Evolutionary conservation across 2,797 vertebrate species (phyloP).

Genomic region (Sciurus vulgaris): DNA sequence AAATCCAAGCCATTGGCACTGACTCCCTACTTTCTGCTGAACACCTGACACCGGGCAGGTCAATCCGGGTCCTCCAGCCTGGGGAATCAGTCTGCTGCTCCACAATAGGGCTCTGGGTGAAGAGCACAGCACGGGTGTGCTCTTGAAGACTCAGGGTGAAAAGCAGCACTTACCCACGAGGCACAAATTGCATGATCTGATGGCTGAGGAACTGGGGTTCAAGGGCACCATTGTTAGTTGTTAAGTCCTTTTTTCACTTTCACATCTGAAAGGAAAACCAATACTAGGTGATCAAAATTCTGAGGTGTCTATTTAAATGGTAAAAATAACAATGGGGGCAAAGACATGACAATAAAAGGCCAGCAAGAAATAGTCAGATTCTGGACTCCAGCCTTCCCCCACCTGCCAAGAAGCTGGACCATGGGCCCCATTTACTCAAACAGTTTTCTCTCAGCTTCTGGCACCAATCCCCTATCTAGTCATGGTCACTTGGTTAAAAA

Average conservation of each 20-base stretch:
- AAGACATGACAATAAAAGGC: neutral
- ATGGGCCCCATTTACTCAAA: fast-evolving
- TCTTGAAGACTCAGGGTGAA: fast-evolving
- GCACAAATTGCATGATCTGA: slow-evolving; percentile 52
- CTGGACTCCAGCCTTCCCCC: neutral
- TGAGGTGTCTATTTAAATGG: neutral
- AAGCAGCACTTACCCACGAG: slow-evolving; percentile 81
- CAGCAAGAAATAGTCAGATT: neutral
- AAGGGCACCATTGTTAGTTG: slow-evolving; percentile 41
- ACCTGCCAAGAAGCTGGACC: neutral
- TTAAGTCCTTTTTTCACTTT: slow-evolving; percentile 48
- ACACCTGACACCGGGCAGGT: neutral
- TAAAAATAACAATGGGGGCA: no score
- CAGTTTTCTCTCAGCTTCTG: neutral
- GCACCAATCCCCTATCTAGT: no score
- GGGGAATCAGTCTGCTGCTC: neutral
- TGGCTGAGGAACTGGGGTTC: neutral
- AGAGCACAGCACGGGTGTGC: neutral
- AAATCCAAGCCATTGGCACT: neutral
- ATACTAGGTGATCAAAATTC: neutral
- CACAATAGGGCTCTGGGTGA: neutral
- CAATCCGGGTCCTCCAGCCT: neutral
- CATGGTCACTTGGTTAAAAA: neutral
- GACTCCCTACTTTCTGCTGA: neutral
- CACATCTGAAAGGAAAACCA: slow-evolving; percentile 79